These are phyloP conservation scores for Macrostomum cliftonense DNA, from an alignment of 2,888 invertebrate genomes.

Conservation along the genomic window DNA sequence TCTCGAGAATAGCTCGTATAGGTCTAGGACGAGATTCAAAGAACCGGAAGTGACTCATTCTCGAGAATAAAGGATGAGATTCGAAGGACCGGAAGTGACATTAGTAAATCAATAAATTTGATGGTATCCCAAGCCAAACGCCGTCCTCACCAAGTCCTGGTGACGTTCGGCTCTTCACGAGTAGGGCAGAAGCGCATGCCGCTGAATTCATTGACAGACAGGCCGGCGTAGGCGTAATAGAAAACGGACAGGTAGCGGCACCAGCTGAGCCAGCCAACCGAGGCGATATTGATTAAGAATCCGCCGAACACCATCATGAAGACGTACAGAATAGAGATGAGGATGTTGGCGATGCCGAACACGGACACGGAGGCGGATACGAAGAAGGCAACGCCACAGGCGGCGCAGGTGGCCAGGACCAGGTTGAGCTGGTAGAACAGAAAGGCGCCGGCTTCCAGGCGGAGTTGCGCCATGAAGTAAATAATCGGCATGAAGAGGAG, in stretches of 20 bases:
- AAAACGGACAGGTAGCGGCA: slow-evolving; percentile 10
- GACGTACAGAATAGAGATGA: slow-evolving; percentile 27
- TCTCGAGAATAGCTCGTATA: too few relatives aligned
- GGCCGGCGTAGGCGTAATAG: slow-evolving; percentile 1
- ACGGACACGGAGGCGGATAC: slow-evolving; percentile 26
- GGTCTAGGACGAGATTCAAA: too few relatives aligned
- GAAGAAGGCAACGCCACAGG: slow-evolving; percentile 27
- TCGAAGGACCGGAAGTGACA: too few relatives aligned
- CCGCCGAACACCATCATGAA: slow-evolving; percentile 28
- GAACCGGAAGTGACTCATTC: too few relatives aligned
- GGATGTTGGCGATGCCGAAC: slow-evolving; percentile 29
- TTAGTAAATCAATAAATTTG: too few relatives aligned
- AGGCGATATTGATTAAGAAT: slow-evolving; percentile 8
- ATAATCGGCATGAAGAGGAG: slow-evolving; percentile 11
- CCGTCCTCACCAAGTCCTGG: too few relatives aligned
- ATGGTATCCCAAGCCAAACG: too few relatives aligned
- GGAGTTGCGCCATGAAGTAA: slow-evolving; percentile 10
- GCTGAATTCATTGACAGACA: slow-evolving; percentile 10
- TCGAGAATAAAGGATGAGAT: too few relatives aligned
- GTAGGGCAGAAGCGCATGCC: slow-evolving; percentile 6
- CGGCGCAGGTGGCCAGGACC: slow-evolving; percentile 28
- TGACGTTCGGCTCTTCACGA: too few relatives aligned
- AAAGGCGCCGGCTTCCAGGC: slow-evolving; percentile 20
- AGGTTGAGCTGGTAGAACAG: slow-evolving; percentile 25
- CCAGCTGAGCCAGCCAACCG: slow-evolving; percentile 10